Evolutionary conservation across 2,797 vertebrate genomes (phyloP).

Genomic region (Pseudocheirus occidentalis): DNA sequence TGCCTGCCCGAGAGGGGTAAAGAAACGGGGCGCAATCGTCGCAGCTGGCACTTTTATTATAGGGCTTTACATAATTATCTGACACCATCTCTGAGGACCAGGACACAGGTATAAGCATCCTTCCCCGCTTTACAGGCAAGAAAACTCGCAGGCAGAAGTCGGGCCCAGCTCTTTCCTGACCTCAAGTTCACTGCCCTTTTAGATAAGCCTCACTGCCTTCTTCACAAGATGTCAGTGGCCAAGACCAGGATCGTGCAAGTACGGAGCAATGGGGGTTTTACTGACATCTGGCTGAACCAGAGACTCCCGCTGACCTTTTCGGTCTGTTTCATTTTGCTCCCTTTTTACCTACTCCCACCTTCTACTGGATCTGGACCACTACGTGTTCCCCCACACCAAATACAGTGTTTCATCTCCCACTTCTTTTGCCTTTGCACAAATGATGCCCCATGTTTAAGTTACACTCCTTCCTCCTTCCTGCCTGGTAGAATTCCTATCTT

Average conservation of each 20-base stretch:
- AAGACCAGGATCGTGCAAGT: not conserved
- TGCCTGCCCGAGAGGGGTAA: not conserved
- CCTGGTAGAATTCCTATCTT: not conserved
- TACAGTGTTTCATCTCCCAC: not conserved
- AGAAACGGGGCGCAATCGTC: not conserved
- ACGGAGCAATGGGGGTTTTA: not conserved
- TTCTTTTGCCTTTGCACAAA: not conserved
- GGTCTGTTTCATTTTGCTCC: not conserved
- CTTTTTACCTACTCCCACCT: not conserved
- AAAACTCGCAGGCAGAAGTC: not conserved
- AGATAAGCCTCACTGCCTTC: not conserved
- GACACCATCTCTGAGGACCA: not conserved
- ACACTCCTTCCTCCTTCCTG: not conserved
- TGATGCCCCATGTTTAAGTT: conserved; percentile 29
- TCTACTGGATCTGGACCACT: not conserved
- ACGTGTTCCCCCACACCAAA: not conserved
- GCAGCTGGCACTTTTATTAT: not conserved
- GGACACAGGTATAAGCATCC: not conserved
- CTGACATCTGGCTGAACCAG: not conserved
- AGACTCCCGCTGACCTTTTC: not conserved
- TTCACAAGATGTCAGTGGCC: not conserved
- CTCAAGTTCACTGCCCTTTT: not conserved
- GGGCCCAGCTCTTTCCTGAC: not conserved
- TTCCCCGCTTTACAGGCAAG: not conserved
- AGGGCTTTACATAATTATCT: not conserved